Base-by-base conservation (phyloP, 2,113 vertebrate species). In the Pluvialis apricaria region DNA sequence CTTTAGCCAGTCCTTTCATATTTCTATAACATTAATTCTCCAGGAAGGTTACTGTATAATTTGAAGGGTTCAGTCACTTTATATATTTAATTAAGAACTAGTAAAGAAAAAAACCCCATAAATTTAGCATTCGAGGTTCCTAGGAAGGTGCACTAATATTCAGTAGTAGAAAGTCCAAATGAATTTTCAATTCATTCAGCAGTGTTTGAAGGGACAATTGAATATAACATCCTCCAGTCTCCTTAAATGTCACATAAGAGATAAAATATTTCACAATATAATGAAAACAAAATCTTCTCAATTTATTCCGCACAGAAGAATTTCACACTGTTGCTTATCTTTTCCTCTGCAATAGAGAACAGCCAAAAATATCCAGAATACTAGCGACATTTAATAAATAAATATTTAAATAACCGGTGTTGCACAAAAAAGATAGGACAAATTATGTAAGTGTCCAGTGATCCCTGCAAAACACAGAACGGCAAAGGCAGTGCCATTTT, bases 1-100 rank as follows among this genome's bases (percentile, higher is more conserved):
- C n/a, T 92, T 97, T 84, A 96, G 78, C 73, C 75, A 60, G 58
- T 42, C 52, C 62, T 92, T 97, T 96, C 91, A 88, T 96, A 95
- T 93, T 95, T 83, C 77, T 87, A 29, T 76, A 89, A 68, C 52
- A 91, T 86, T 89, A 92, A 92, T 95, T 95, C 87, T 94, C 75
- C 34, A 69, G 45, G 61, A 96, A 96, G 77, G 92, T 93, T 97
- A 96, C 68, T 5, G 1, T 79, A 87, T 58, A 89, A 95, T 92
- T 96, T 92, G 62, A 88, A 68, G 31, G 92, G 69, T 94, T 94
- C n/a, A 40, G 54, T 84, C 65, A 32, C 45, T 88, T 93, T 81
- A 69, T 89, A 76, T 80, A 90, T 78, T 96, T 94, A 82, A 95
- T 82, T 84, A 88, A 70, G 72, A 83, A 75, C 40, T 36, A 78